These are phyloP conservation scores for Stichopus chloronotus DNA, from an alignment of 35 echinoderm and acorn worm genomes.

Conservation along the genomic window DNA sequence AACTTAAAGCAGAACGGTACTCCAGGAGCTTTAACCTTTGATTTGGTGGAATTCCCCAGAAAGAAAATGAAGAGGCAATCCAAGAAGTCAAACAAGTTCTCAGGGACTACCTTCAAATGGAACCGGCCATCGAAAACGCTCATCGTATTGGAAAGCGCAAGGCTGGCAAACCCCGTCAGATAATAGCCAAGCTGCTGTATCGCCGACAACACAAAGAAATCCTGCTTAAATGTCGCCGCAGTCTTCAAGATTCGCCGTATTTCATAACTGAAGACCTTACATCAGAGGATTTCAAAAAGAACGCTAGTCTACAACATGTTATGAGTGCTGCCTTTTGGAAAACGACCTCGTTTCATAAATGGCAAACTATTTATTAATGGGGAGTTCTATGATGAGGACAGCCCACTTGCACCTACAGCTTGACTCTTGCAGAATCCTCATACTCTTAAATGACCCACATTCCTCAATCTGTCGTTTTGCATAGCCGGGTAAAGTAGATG, in stretches of 20 bases:
- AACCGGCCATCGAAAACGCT: background rate
- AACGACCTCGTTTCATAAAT: conserved; percentile 6
- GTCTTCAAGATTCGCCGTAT: background rate
- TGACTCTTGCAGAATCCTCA: too few species aligned
- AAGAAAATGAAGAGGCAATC: background rate
- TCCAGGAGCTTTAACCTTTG: background rate
- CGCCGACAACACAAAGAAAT: background rate
- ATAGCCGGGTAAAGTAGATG: too few species aligned
- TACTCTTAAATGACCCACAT: too few species aligned
- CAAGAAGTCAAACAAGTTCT: background rate
- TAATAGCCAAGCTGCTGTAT: background rate
- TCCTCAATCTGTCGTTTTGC: too few species aligned
- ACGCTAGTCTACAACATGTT: background rate
- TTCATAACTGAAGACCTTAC: background rate
- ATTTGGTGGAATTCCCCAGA: background rate
- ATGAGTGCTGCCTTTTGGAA: background rate
- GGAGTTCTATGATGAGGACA: too few species aligned
- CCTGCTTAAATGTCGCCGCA: background rate
- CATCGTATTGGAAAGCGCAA: background rate
- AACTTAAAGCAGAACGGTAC: too few species aligned
- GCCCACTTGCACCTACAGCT: too few species aligned
- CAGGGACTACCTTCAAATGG: background rate
- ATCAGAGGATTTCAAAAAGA: background rate
- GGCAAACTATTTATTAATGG: too few species aligned
- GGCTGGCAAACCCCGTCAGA: background rate